A percentile compares a stretch with the other conserved stretches of the same genome.
phyloP scores from a whole-genome alignment of 2,113 vertebrate species.

The Atractosteus spatula region DNA sequence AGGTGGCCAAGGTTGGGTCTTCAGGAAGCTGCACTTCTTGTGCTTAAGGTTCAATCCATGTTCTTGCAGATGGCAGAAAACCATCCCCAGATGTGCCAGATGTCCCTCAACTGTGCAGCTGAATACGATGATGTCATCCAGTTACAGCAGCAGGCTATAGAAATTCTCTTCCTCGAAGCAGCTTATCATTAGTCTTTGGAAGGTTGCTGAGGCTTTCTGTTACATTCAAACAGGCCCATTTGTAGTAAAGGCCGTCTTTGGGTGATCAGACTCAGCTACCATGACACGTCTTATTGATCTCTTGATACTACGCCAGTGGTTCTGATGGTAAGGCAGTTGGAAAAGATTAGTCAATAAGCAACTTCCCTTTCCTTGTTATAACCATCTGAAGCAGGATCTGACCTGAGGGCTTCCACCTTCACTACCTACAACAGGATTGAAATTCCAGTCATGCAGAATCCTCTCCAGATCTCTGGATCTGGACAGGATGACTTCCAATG shows the following conservation, averaged over 20 bases:
- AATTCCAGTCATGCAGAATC: too few species aligned
- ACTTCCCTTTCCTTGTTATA: too few species aligned
- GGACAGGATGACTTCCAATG: too few species aligned
- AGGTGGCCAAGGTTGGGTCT: background rate
- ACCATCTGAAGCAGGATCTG: too few species aligned
- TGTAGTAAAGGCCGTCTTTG: conserved; percentile 1
- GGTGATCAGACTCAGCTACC: background rate
- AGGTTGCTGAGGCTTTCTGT: background rate
- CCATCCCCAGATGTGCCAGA: background rate
- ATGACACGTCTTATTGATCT: background rate
- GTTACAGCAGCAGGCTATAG: background rate
- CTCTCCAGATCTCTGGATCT: too few species aligned
- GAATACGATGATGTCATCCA: background rate
- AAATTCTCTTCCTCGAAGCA: too few species aligned
- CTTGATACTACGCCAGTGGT: too few species aligned
- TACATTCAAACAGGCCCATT: conserved; percentile 10
- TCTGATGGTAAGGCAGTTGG: too few species aligned
- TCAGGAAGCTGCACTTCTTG: conserved; percentile 4
- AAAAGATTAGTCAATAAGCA: too few species aligned
- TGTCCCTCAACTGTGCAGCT: background rate
- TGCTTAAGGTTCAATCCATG: conserved; percentile 14
- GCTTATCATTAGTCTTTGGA: background rate
- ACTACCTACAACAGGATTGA: too few species aligned
- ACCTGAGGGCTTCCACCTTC: too few species aligned
- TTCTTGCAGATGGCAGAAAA: background rate